Evolutionary conservation across 2,888 invertebrate genomes (phyloP).

Genomic region (Drosophila borealis): DNA sequence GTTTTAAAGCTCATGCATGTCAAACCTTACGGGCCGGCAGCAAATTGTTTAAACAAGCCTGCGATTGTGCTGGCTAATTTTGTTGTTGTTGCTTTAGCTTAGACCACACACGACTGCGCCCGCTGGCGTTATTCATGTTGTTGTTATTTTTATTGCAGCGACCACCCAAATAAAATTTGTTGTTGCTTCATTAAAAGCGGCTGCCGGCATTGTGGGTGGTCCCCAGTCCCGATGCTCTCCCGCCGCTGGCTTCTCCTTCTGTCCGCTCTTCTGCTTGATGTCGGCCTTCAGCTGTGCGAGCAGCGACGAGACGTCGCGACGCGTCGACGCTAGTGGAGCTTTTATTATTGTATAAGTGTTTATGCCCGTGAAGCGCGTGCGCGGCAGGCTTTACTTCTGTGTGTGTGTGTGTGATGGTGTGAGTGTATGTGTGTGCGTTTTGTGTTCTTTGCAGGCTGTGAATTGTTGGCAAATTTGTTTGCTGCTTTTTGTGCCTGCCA

Average conservation of each 20-base stretch:
- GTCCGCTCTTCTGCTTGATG: slow-evolving; percentile 35
- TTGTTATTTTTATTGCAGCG: slow-evolving; percentile 58
- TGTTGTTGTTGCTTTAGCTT: slow-evolving; percentile 27
- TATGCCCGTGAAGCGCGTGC: slow-evolving; percentile 59
- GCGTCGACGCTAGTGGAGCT: slow-evolving; percentile 48
- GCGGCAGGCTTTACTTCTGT: slow-evolving; percentile 56
- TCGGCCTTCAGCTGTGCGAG: slow-evolving; percentile 68
- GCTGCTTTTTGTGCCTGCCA: slow-evolving; percentile 34
- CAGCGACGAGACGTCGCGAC: slow-evolving; percentile 43
- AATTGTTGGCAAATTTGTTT: slow-evolving; percentile 78
- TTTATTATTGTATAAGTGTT: slow-evolving; percentile 48
- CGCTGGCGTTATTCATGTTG: slow-evolving; percentile 56
- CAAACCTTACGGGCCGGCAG: slow-evolving; percentile 9
- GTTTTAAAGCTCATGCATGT: slow-evolving; percentile 1
- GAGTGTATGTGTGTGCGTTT: slow-evolving; percentile 9
- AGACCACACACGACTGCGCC: slow-evolving; percentile 62
- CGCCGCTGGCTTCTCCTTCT: slow-evolving; percentile 4
- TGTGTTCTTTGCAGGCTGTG: slow-evolving; percentile 56
- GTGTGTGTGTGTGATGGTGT: slow-evolving; percentile 1
- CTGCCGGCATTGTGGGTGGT: slow-evolving; percentile 75
- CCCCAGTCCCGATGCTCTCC: slow-evolving; percentile 33
- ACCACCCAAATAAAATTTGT: slow-evolving; percentile 71
- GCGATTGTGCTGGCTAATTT: slow-evolving; percentile 35
- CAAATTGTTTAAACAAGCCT: slow-evolving; percentile 45
- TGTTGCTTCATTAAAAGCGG: slow-evolving; percentile 73